Conservation (phyloP, 2,113 vertebrate species). For the Cacatua alba region DNA sequence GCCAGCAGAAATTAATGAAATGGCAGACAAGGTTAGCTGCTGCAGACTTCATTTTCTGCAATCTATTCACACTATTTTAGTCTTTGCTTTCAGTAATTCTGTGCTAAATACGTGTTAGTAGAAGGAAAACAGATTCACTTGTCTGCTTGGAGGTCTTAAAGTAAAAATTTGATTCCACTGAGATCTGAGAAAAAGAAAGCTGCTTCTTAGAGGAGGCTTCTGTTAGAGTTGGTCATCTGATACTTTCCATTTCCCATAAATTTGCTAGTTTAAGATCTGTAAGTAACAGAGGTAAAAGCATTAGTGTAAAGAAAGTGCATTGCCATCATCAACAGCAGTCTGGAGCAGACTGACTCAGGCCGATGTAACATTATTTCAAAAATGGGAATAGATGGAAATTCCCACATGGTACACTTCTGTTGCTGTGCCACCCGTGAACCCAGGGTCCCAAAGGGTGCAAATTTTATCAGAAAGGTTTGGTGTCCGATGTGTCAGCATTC, state of each 20-base stretch:
- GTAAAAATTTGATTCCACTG: neutral
- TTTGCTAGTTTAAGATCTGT: neutral
- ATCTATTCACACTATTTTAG: neutral
- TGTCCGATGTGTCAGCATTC: neutral
- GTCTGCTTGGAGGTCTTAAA: neutral
- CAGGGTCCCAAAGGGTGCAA: neutral
- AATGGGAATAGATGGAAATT: neutral
- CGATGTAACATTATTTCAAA: neutral
- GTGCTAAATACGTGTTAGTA: neutral
- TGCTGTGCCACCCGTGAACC: neutral
- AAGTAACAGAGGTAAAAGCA: neutral
- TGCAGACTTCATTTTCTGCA: neutral
- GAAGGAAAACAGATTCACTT: neutral
- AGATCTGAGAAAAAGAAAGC: neutral
- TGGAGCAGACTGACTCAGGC: neutral
- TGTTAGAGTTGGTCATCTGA: neutral
- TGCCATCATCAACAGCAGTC: neutral
- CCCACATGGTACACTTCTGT: accelerated
- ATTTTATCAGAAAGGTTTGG: neutral
- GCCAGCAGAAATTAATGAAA: neutral
- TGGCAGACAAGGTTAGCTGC: neutral
- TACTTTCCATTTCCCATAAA: neutral
- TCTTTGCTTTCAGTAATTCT: neutral
- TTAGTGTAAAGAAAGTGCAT: neutral
- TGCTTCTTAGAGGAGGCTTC: neutral